A percentile compares a stretch with the other conserved stretches of the same genome.
Conservation (phyloP, 2,797 vertebrate species). For the Dendrocincla fuliginosa region DNA sequence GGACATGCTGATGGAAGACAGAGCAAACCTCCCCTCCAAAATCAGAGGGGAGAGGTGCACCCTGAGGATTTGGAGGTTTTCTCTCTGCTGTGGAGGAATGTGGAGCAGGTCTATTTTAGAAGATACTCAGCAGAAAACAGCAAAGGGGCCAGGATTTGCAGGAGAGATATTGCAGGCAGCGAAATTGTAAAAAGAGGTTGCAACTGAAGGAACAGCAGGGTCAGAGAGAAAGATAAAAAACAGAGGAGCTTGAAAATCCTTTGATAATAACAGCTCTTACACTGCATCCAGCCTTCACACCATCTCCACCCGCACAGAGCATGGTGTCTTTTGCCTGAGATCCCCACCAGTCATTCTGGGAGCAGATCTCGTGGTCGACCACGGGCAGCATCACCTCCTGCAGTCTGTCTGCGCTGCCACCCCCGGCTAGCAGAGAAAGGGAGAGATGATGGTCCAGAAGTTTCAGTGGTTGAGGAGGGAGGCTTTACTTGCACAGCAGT, state of each 20-base stretch:
- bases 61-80: neutral
- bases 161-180: neutral
- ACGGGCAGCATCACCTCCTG: constrained; percentile 70
- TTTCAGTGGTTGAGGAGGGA: neutral
- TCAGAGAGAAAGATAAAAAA: neutral
- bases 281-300: constrained; percentile 72
- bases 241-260: neutral
- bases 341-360: constrained; percentile 74
- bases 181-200: neutral
- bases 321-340: constrained; percentile 59
- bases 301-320: constrained; percentile 81
- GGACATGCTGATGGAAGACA: neutral
- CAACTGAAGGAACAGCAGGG: neutral
- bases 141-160: neutral
- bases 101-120: neutral
- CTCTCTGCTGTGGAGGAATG: neutral
- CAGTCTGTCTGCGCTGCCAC: constrained; percentile 15
- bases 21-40: neutral
- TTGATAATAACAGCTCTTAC: constrained; percentile 21
- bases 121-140: neutral
- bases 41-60: neutral
- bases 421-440: neutral
- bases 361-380: constrained; percentile 73
- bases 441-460: neutral
- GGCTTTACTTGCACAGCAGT: neutral